These are phyloP conservation scores for Colaptes auratus DNA, from an alignment of 2,113 vertebrate genomes.

Conservation along the genomic window DNA sequence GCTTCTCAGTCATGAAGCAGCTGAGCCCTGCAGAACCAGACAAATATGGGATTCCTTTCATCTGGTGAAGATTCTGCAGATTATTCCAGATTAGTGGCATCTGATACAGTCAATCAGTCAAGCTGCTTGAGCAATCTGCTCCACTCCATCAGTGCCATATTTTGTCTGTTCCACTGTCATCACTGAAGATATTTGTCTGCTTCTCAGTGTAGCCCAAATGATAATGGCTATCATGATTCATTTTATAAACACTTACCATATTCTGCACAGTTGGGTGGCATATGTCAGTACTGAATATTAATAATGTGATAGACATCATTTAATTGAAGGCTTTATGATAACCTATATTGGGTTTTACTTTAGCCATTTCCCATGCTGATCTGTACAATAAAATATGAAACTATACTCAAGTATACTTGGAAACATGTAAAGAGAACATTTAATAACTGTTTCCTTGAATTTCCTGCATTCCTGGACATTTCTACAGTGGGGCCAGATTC, in stretches of 20 bases:
- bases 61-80: constrained; percentile 16
- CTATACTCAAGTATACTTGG: neutral
- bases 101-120: constrained; percentile 16
- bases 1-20: neutral
- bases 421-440: neutral
- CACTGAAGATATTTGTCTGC: neutral
- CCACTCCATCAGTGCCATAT: constrained; percentile 7
- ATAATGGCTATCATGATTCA: neutral
- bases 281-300: neutral
- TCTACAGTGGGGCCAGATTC: neutral
- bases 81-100: constrained; percentile 24
- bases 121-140: constrained; percentile 47
- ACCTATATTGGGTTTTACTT: neutral
- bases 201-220: neutral
- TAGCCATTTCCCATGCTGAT: neutral
- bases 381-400: neutral
- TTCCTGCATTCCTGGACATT: neutral
- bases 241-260: neutral
- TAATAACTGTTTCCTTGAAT: neutral
- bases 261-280: neutral
- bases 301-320: neutral
- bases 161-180: constrained; percentile 16
- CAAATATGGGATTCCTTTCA: neutral
- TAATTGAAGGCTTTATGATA: neutral
- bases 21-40: neutral